Conservation (phyloP, 2,797 vertebrate genomes). For the Ataeniobius toweri region DNA sequence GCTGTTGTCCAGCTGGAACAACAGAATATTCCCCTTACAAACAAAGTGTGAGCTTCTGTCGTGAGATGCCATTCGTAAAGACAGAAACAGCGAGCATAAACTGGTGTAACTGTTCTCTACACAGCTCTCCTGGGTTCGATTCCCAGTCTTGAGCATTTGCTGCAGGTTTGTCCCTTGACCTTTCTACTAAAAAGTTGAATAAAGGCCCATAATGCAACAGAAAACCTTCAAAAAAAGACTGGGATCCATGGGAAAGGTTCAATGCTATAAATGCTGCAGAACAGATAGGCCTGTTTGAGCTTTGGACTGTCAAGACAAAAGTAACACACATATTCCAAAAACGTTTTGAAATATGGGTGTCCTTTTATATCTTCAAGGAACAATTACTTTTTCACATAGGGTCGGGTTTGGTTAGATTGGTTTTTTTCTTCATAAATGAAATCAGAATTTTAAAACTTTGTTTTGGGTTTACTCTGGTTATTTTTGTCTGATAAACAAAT, state of each 20-base stretch:
- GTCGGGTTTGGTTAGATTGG: not conserved
- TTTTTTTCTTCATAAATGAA: not conserved
- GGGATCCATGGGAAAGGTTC: not conserved
- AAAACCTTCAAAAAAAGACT: no score
- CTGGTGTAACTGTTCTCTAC: no score
- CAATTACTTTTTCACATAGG: not conserved
- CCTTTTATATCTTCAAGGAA: not conserved
- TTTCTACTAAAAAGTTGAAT: not conserved
- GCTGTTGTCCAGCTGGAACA: no score
- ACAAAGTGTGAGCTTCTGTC: no score
- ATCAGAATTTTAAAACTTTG: not conserved
- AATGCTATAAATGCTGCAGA: not conserved
- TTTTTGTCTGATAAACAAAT: not conserved
- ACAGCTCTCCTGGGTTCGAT: no score
- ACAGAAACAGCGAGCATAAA: no score
- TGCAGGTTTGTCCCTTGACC: not conserved
- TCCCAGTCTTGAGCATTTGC: not conserved
- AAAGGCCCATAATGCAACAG: no score
- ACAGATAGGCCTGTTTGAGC: not conserved
- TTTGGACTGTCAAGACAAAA: not conserved
- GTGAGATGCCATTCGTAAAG: no score
- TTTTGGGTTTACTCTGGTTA: not conserved
- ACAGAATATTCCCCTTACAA: no score
- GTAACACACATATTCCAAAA: not conserved
- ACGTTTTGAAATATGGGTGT: not conserved